Conservation (phyloP, 2,797 vertebrate species). For the Poecilia gillii region DNA sequence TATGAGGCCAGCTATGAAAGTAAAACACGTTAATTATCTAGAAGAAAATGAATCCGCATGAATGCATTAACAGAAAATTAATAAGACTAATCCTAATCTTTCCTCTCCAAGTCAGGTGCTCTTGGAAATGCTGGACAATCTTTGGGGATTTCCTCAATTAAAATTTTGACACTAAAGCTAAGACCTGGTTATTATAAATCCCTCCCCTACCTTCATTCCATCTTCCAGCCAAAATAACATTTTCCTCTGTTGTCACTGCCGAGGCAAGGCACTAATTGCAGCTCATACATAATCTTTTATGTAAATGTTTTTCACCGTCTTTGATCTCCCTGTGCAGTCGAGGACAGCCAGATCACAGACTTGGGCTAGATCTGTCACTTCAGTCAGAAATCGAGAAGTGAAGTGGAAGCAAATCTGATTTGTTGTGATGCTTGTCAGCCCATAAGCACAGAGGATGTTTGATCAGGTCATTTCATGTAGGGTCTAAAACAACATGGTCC, state of each 20-base stretch:
- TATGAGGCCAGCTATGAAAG: slow-evolving; percentile 64
- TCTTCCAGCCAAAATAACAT: slow-evolving; percentile 62
- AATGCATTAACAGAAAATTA: slow-evolving; percentile 72
- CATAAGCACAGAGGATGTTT: slow-evolving; percentile 54
- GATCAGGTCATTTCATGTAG: slow-evolving; percentile 61
- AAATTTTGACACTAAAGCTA: slow-evolving; percentile 65
- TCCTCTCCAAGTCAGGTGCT: slow-evolving; percentile 59
- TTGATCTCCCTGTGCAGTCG: slow-evolving; percentile 69
- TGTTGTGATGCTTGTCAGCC: slow-evolving; percentile 70
- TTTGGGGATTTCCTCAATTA: slow-evolving; percentile 78
- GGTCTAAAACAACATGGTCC: slow-evolving; percentile 54
- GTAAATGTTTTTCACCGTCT: slow-evolving; percentile 70
- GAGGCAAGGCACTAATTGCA: slow-evolving; percentile 74
- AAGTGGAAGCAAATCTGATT: slow-evolving; percentile 70
- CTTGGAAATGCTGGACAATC: slow-evolving; percentile 57
- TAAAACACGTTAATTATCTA: slow-evolving; percentile 70
- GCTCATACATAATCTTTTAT: slow-evolving; percentile 79
- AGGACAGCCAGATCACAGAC: slow-evolving; percentile 70
- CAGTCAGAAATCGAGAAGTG: slow-evolving; percentile 54
- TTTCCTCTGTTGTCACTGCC: slow-evolving; percentile 68
- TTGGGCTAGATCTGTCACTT: slow-evolving; percentile 65
- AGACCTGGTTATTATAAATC: slow-evolving; percentile 71
- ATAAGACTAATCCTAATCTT: slow-evolving; percentile 71
- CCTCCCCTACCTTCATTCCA: slow-evolving; percentile 69
- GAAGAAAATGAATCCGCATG: slow-evolving; percentile 64